Conservation (phyloP, 2,888 invertebrate genomes). For the Arge pagana region DNA sequence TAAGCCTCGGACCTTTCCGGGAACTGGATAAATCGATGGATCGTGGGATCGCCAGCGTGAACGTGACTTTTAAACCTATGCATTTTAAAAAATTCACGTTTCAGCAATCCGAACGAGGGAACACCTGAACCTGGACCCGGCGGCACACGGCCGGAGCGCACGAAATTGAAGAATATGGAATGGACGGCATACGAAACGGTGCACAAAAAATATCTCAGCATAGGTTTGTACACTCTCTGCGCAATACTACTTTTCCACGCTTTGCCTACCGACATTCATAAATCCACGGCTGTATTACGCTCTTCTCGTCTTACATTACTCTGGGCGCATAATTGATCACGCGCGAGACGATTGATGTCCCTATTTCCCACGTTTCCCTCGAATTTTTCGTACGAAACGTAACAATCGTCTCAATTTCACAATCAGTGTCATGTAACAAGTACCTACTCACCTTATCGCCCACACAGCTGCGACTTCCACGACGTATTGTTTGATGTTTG, state of each 20-base stretch:
- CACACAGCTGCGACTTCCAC: constrained; percentile 11
- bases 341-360: too few species aligned
- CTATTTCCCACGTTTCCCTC: background rate
- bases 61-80: background rate
- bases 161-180: constrained; percentile 82
- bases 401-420: too few species aligned
- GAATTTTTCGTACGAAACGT: too few species aligned
- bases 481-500: constrained; percentile 23
- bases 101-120: constrained; percentile 85
- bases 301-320: too few species aligned
- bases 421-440: too few species aligned
- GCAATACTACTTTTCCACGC: background rate
- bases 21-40: too few species aligned
- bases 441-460: background rate
- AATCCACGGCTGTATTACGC: too few species aligned
- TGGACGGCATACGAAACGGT: constrained; percentile 94
- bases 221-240: too few species aligned
- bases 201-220: constrained; percentile 89
- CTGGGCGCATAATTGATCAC: too few species aligned
- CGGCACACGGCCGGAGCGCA: constrained; percentile 76
- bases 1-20: too few species aligned
- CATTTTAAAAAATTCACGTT: constrained; percentile 32
- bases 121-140: constrained; percentile 66
- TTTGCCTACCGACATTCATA: too few species aligned
- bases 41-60: too few species aligned